Evolutionary conservation across 2,888 invertebrate species (phyloP), one percentile per base, ranked within the genome.

Genomic region (Lysandra bellargus): DNA sequence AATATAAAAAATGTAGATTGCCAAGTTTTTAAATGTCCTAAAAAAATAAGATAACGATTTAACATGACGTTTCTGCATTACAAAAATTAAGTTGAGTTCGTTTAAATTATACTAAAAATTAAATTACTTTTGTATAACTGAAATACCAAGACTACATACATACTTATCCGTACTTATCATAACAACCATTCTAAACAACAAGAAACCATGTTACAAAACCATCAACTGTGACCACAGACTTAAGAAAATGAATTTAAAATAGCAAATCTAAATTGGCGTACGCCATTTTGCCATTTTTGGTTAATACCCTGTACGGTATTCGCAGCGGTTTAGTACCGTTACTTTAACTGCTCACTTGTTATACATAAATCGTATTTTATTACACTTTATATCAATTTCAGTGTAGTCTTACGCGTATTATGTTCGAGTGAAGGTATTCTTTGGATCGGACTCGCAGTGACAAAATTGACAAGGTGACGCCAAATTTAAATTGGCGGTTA

Each of bases 301-400:
- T 87, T 87, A 87, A 87, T 86, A 85, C 87, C 86, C 84, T 88
- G 87, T 90, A 92, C 92, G 92, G 93, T 92, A 92, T 91, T 88
- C 84, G 89, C 91, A 92, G 90, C 92, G 91, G 92, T 90, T 87
- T 87, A 85, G 83, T 81, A 88, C 93, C 90, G 93, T 92, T 92
- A 92, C 87, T 86, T 88, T 91, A 89, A 90, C 90, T 90, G 89
- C 87, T 80, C 81, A 77, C 82, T 81, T 82, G 82, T 83, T 81
- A 80, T 78, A 81, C 78, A 80, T 82, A 76, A 80, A 80, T 78
- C 78, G 80, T 77, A 78, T 80, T 81, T 79, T 78, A 78, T 80
- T 73, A 57, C 60, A 17, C 23, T 79, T 79, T 76, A 76, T 76
- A 76, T 76, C 76, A 76, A 53, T 57, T 76, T 57, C 76, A 57